Percentiles rank a stretch among this genome's conserved stretches.
phyloP scores from a whole-genome alignment of 2,888 invertebrate genomes.

The Pemphredon lugubris region DNA sequence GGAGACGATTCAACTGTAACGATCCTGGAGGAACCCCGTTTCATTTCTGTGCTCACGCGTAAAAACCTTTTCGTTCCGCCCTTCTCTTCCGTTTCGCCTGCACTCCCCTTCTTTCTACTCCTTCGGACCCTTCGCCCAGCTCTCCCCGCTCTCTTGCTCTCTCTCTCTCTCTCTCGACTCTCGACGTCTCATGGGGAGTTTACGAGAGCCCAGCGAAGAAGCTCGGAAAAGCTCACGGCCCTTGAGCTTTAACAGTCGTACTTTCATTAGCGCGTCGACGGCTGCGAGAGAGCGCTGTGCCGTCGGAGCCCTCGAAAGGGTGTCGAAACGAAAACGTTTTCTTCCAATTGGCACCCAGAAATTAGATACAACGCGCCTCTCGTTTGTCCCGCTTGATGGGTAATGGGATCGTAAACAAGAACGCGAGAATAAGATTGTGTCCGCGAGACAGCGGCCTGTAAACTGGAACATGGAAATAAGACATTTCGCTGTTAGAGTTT shows the following conservation, averaged over 20 bases:
- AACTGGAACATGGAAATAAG: not conserved
- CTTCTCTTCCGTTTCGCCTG: slow-evolving; percentile 17
- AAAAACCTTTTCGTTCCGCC: slow-evolving; percentile 60
- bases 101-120: slow-evolving; percentile 36
- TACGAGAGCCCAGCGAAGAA: slow-evolving; percentile 64
- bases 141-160: slow-evolving; percentile 52
- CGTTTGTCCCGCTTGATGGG: slow-evolving; percentile 13
- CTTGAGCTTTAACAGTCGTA: slow-evolving; percentile 75
- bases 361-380: slow-evolving; percentile 52
- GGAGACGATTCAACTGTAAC: slow-evolving; percentile 70
- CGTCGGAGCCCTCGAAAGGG: slow-evolving; percentile 39
- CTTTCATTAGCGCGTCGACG: slow-evolving; percentile 75
- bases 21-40: slow-evolving; percentile 60
- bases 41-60: slow-evolving; percentile 71
- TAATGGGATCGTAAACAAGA: slow-evolving; percentile 43
- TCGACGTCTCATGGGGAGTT: slow-evolving; percentile 63
- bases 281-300: slow-evolving; percentile 39
- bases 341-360: slow-evolving; percentile 51
- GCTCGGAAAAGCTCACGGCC: slow-evolving; percentile 66
- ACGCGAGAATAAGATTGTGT: slow-evolving; percentile 16
- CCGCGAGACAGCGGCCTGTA: not conserved
- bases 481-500: no score
- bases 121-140: slow-evolving; percentile 53
- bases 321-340: slow-evolving; percentile 61
- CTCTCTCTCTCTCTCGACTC: slow-evolving; percentile 47